Evolutionary conservation across 1,140 invertebrate species (phyloP).

Genomic region (Papilio xuthus): DNA sequence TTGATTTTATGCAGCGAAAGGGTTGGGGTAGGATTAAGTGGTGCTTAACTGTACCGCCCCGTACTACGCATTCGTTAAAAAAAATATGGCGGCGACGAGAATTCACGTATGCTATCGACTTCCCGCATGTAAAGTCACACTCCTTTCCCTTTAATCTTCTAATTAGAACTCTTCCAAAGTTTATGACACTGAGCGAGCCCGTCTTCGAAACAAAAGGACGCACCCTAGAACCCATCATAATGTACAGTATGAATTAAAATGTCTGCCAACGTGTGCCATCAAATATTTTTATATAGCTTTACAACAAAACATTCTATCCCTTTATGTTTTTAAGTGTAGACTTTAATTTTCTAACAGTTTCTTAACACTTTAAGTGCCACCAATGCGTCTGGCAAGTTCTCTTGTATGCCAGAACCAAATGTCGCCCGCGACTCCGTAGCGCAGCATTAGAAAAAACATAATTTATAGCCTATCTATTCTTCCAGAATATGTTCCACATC

Average conservation of each 20-base stretch:
- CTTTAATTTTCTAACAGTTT: not conserved
- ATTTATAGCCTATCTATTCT: too few species aligned
- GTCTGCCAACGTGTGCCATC: conserved; percentile 2
- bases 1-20: conserved; percentile 73
- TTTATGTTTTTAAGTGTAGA: not conserved
- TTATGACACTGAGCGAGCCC: conserved; percentile 48
- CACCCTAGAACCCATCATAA: conserved; percentile 27
- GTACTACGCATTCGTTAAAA: conserved; percentile 57
- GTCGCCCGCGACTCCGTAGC: too few species aligned
- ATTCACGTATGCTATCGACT: conserved; percentile 60
- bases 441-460: too few species aligned
- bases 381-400: not conserved
- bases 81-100: conserved; percentile 64
- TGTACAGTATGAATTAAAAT: conserved; percentile 34
- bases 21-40: conserved; percentile 73
- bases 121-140: conserved; percentile 47
- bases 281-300: conserved; percentile 21
- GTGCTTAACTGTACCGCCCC: conserved; percentile 73
- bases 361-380: not conserved
- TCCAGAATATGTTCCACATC: too few species aligned
- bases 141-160: conserved; percentile 68
- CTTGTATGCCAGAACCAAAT: not conserved
- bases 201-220: conserved; percentile 36
- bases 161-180: conserved; percentile 54
- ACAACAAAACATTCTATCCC: not conserved